phyloP scores from a whole-genome alignment of 1,140 invertebrate genomes.

The Lordiphosa collinella region DNA sequence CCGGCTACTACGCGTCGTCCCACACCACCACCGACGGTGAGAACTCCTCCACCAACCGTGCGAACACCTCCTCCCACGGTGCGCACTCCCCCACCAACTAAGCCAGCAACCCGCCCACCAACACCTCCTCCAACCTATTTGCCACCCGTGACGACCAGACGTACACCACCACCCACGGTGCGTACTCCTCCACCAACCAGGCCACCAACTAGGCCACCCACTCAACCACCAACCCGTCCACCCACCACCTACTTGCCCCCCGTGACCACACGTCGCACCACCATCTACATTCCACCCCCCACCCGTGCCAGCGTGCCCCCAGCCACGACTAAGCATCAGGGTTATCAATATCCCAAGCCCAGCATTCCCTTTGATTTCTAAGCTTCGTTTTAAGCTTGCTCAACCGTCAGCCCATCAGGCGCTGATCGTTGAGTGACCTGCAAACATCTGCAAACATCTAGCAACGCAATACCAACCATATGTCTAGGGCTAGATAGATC shows the following conservation, averaged over 20 bases:
- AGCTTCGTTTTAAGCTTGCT: constrained; percentile 24
- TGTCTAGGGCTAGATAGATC: constrained; percentile 79
- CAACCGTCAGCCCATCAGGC: constrained; percentile 13
- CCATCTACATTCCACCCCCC: constrained; percentile 43
- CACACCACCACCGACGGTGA: constrained; percentile 40
- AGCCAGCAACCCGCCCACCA: constrained; percentile 13
- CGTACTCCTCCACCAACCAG: constrained; percentile 15
- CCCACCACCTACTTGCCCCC: constrained; percentile 36
- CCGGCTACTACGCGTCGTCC: constrained; percentile 20
- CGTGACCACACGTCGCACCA: constrained; percentile 38
- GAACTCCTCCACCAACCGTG: constrained; percentile 30
- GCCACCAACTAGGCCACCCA: constrained; percentile 19
- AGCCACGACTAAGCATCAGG: constrained; percentile 56
- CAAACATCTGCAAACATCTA: constrained; percentile 42
- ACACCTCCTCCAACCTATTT: constrained; percentile 23
- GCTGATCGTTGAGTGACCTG: constrained; percentile 21
- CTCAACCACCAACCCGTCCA: constrained; percentile 33
- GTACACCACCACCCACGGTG: constrained; percentile 23
- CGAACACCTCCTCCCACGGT: background rate
- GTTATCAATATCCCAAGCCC: constrained; percentile 80
- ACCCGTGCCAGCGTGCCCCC: constrained; percentile 48
- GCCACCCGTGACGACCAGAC: constrained; percentile 22
- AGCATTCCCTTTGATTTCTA: constrained; percentile 79
- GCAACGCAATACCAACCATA: constrained; percentile 66
- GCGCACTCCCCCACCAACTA: too few species aligned